Evolutionary conservation across 1,140 invertebrate species (phyloP), one percentile per base, ranked within the genome.

Genomic region (Drosophila busckii): DNA sequence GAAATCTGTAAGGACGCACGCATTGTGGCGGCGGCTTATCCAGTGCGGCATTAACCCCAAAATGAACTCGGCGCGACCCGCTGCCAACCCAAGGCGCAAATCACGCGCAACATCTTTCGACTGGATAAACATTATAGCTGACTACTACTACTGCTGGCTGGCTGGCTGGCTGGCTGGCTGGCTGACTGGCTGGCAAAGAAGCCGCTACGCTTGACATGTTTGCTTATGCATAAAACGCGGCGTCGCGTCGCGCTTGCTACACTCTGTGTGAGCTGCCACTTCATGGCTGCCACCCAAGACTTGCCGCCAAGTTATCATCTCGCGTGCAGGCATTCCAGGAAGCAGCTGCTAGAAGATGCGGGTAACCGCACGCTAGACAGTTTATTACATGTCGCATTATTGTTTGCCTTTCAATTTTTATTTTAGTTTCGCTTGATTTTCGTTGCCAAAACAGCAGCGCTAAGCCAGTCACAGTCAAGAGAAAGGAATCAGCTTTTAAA

Each of bases 351-450:
- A 45, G 4, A 4, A n/a, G 37, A 15, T 20, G 32, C 12, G 40
- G 45, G 45, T 44, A 31, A 13, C 32, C 32, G 52, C 52, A 48
- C 44, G 61, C 31, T 65, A 80, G 73, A 31, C 67, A 64, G 73
- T 73, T 78, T 78, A 78, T 78, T 73, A 56, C 68, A 80, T 73
- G 73, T 78, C 73, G 68, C 73, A 66, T 50, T 46, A 64, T 68
- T 78, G 73, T 78, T 73, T 78, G 73, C 56, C 73, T 73, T 78
- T 80, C 63, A 80, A 80, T 80, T 78, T 78, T 80, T 78, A 80
- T 71, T 73, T 80, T 76, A 76, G 71, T 78, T 80, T 80, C 55
- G 64, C 64, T 59, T 63, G 42, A 56, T 59, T 62, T 52, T 69
- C 45, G 40, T 28, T 20, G 48, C 23, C n/a, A 26, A 20, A 25